Evolutionary conservation across 2,113 vertebrate species (phyloP).

Genomic region (Petaurus breviceps): DNA sequence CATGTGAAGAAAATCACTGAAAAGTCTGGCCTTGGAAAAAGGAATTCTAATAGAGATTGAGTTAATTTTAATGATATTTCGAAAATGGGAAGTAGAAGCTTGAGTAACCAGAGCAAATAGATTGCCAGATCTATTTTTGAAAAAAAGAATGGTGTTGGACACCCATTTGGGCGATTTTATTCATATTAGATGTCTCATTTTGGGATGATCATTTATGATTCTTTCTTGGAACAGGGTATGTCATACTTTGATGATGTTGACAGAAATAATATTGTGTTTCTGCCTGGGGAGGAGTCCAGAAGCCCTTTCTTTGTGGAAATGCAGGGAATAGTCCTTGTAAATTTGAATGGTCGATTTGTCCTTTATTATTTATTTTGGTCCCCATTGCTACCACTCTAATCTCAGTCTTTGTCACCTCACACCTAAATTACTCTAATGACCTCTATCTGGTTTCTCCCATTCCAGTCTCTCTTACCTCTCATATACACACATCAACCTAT

Average conservation of each 20-base stretch:
- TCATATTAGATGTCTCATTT: constrained; percentile 49
- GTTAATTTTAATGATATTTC: neutral
- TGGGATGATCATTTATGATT: constrained; percentile 51
- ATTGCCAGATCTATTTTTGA: neutral
- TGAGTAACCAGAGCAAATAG: neutral
- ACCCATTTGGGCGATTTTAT: constrained; percentile 21
- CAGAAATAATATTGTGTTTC: constrained; percentile 23
- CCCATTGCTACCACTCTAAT: neutral
- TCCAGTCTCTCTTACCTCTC: constrained; percentile 1
- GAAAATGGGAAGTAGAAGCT: neutral
- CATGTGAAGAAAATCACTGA: constrained; percentile 22
- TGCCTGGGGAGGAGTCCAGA: constrained; percentile 9
- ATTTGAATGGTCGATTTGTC: constrained; percentile 44
- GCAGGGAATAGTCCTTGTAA: constrained; percentile 18
- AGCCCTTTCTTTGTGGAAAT: constrained; percentile 24
- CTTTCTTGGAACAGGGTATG: constrained; percentile 25
- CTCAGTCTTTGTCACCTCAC: neutral
- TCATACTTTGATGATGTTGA: constrained; percentile 40
- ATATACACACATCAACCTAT: neutral
- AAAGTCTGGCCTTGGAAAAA: neutral
- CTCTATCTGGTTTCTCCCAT: neutral
- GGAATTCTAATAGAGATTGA: neutral
- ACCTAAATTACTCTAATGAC: neutral
- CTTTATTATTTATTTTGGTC: constrained; percentile 41
- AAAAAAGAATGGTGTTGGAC: neutral